Conservation (phyloP, 2,113 vertebrate species). For the Symphodus melops region DNA sequence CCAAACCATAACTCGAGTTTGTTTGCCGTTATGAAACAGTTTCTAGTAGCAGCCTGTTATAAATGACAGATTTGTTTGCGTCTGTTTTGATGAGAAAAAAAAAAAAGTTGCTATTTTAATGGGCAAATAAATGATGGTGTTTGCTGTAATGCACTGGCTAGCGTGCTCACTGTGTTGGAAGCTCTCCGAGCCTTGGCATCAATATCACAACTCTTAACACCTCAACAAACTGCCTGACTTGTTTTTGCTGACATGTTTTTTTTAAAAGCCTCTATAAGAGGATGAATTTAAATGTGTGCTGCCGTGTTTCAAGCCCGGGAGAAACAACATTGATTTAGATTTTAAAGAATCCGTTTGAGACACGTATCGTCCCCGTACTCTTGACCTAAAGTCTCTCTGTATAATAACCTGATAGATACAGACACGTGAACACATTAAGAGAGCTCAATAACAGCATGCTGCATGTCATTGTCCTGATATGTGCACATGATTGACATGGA, state of each 20-base stretch:
- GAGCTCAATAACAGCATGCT: constrained; percentile 37
- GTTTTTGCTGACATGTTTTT: not conserved
- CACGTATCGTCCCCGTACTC: no score
- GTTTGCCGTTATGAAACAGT: no score
- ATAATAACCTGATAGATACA: not conserved
- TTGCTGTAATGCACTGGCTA: no score
- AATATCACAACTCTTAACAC: no score
- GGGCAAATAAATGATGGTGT: no score
- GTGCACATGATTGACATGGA: constrained; percentile 24
- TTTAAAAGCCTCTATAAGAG: not conserved
- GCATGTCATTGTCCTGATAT: constrained; percentile 29
- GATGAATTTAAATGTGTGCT: not conserved
- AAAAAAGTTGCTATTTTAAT: no score
- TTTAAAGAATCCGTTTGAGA: not conserved
- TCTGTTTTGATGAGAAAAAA: no score
- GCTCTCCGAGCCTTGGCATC: no score
- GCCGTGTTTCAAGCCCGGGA: not conserved
- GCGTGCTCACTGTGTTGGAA: no score
- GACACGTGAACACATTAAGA: not conserved
- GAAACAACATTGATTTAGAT: not conserved
- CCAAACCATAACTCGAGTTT: no score
- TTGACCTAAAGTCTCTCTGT: not conserved
- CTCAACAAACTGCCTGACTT: not conserved
- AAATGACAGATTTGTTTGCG: no score
- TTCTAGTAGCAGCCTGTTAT: no score